Conservation (phyloP, 1,140 invertebrate genomes). For the Atta colombica region DNA sequence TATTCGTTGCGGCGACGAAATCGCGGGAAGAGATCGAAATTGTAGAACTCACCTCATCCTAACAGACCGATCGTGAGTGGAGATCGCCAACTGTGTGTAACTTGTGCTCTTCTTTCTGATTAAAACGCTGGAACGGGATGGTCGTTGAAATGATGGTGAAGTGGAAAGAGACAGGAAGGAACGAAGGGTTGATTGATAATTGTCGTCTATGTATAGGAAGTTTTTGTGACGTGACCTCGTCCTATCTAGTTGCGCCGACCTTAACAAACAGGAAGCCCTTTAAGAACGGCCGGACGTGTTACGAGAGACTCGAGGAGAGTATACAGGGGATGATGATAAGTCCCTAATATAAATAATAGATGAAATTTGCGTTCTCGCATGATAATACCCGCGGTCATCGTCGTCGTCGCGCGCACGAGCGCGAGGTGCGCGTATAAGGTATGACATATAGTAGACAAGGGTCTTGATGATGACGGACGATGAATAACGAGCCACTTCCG, state of each 20-base stretch:
- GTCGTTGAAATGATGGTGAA: conserved; percentile 25
- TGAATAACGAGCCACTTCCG: conserved; percentile 83
- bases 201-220: conserved; percentile 19
- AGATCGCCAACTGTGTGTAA: neutral
- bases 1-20: conserved; percentile 56
- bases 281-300: conserved; percentile 12
- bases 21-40: conserved; percentile 38
- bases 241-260: conserved; percentile 1
- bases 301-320: neutral
- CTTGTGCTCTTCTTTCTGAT: conserved; percentile 3
- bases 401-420: conserved; percentile 56
- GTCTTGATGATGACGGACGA: conserved; percentile 84
- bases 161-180: neutral
- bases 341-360: conserved; percentile 42
- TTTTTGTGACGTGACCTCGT: conserved; percentile 6
- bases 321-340: neutral
- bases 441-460: conserved; percentile 66
- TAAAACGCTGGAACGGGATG: conserved; percentile 11
- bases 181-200: conserved; percentile 44
- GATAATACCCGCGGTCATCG: conserved; percentile 67
- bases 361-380: conserved; percentile 34
- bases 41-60: conserved; percentile 23
- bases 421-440: conserved; percentile 64
- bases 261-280: conserved; percentile 40
- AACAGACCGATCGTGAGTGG: neutral